Conservation (phyloP, 2,797 vertebrate genomes). For the Spizella passerina region DNA sequence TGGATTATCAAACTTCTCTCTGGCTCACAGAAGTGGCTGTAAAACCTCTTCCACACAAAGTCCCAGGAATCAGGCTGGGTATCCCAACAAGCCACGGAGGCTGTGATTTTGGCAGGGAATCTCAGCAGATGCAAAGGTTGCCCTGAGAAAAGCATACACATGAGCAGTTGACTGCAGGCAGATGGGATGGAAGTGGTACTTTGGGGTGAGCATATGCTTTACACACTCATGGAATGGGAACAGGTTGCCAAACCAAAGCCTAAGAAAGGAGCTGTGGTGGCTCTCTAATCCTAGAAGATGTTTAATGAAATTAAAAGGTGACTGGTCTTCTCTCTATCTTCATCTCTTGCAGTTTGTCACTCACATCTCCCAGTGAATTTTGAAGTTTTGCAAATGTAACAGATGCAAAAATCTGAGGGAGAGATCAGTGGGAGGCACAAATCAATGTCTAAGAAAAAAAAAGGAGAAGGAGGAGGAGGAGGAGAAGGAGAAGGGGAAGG, state of each 20-base stretch:
- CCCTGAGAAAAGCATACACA: neutral
- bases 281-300: neutral
- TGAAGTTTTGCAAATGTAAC: neutral
- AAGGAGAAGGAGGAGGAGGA: accelerated
- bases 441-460: neutral
- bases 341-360: neutral
- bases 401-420: neutral
- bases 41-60: neutral
- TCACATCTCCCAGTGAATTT: neutral
- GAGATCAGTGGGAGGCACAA: neutral
- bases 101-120: neutral
- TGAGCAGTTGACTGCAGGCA: neutral
- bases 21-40: neutral
- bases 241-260: neutral
- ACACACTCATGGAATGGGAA: neutral
- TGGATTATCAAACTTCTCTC: neutral
- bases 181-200: constrained; percentile 26
- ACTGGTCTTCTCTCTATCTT: neutral
- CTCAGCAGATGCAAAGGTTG: constrained; percentile 25
- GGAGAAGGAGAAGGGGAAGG: accelerated
- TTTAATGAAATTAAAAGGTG: neutral
- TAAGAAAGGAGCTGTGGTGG: neutral
- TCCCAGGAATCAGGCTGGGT: neutral
- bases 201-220: constrained; percentile 7
- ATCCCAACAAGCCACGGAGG: neutral